These are phyloP conservation scores for Serinus canaria DNA, from an alignment of 2,113 vertebrate species.

Conservation along the genomic window DNA sequence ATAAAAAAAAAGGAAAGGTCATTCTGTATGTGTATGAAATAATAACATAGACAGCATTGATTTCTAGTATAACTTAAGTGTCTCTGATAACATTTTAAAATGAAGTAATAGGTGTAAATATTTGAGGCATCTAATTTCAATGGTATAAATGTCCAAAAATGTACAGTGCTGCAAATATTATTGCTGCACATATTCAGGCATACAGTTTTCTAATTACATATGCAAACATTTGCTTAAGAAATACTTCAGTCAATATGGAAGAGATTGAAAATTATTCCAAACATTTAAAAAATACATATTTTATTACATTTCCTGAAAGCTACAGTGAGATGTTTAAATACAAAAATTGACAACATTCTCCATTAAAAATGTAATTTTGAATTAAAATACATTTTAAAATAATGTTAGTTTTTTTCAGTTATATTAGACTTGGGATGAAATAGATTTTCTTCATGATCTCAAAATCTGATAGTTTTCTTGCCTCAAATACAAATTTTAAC, in stretches of 20 bases:
- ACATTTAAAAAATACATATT: neutral
- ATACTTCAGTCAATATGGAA: neutral
- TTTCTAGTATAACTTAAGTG: neutral
- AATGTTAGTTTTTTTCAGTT: neutral
- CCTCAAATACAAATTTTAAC: neutral
- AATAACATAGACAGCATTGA: neutral
- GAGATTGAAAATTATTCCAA: neutral
- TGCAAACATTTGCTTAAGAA: conserved; percentile 44
- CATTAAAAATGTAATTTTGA: neutral
- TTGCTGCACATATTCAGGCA: neutral
- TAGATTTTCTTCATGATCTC: neutral
- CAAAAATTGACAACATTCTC: neutral
- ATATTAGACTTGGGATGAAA: neutral
- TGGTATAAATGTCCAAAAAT: neutral
- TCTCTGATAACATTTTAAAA: neutral
- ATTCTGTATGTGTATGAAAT: neutral
- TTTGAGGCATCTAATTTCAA: neutral
- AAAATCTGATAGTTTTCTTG: neutral
- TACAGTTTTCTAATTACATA: conserved; percentile 4
- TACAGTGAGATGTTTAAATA: neutral
- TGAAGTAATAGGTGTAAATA: neutral
- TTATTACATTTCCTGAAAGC: neutral
- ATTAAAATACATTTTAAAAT: neutral
- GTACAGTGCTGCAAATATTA: neutral
- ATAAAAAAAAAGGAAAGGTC: neutral